Conservation (phyloP, 64 coral and sea anemone species). For the Porites australiensis region DNA sequence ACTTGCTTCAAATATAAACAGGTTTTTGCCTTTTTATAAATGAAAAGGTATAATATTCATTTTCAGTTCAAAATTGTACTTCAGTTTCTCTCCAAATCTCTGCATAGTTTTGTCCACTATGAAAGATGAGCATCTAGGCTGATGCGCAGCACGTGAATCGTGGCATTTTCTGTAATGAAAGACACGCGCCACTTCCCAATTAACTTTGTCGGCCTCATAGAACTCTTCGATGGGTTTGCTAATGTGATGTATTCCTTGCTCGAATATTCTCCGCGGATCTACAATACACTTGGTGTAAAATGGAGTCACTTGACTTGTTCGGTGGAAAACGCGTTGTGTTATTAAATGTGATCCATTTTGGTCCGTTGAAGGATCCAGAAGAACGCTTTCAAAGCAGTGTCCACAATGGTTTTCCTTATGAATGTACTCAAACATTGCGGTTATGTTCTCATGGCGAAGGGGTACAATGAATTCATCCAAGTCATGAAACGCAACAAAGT, state of each 20-base stretch:
- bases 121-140: not conserved
- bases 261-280: slow-evolving; percentile 17
- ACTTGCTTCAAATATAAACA: too few relatives aligned
- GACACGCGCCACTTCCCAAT: slow-evolving; percentile 4
- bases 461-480: slow-evolving; percentile 79
- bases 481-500: slow-evolving; percentile 62
- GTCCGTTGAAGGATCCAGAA: slow-evolving; percentile 13
- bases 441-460: slow-evolving; percentile 27
- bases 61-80: not conserved
- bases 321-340: slow-evolving; percentile 8
- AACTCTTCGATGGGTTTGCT: slow-evolving; percentile 23
- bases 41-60: not conserved
- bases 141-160: not conserved
- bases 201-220: not conserved
- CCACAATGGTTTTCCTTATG: slow-evolving; percentile 40
- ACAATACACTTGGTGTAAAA: slow-evolving; percentile 8
- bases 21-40: too few relatives aligned
- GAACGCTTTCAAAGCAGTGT: slow-evolving; percentile 63
- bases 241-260: slow-evolving; percentile 33
- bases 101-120: slow-evolving; percentile 31
- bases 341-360: not conserved
- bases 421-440: slow-evolving; percentile 15
- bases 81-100: not conserved
- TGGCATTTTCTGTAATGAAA: slow-evolving; percentile 39
- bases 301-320: not conserved